A percentile compares a stretch with the other conserved stretches of the same genome.
phyloP scores from a whole-genome alignment of 2,888 invertebrate species.

The Hedychridium roseum region DNA sequence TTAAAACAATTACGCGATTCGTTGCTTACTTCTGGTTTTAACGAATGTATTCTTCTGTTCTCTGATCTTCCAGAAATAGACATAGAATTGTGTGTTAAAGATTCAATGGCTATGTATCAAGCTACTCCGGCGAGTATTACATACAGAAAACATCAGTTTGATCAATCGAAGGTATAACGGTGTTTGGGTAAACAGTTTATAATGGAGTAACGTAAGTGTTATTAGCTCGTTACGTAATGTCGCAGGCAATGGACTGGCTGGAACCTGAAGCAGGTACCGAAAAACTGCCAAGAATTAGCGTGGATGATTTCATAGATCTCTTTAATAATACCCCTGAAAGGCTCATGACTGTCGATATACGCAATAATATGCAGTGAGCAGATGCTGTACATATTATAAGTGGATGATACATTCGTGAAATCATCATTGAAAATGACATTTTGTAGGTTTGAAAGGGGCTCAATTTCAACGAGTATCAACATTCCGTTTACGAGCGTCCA shows the following conservation, averaged over 20 bases:
- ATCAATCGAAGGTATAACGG: slow-evolving; percentile 49
- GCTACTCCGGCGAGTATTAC: slow-evolving; percentile 89
- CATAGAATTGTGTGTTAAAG: slow-evolving; percentile 90
- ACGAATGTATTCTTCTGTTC: slow-evolving; percentile 97
- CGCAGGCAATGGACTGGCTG: slow-evolving; percentile 50
- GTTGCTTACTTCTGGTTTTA: slow-evolving; percentile 90
- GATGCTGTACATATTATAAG: slow-evolving; percentile 12
- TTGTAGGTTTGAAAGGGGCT: slow-evolving; percentile 78
- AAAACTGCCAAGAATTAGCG: slow-evolving; percentile 78
- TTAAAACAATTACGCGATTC: slow-evolving; percentile 86
- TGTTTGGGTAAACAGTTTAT: too few species aligned
- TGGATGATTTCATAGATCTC: slow-evolving; percentile 82
- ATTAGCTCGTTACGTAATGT: slow-evolving; percentile 5
- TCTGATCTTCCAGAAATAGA: slow-evolving; percentile 99
- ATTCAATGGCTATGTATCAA: slow-evolving; percentile 86
- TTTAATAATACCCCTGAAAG: slow-evolving; percentile 69
- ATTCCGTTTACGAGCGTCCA: slow-evolving; percentile 86
- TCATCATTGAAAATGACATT: slow-evolving; percentile 25
- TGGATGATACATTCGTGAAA: not conserved
- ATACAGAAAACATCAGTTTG: slow-evolving; percentile 78
- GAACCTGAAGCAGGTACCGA: slow-evolving; percentile 57
- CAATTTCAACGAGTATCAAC: slow-evolving; percentile 84
- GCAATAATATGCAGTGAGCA: slow-evolving; percentile 71
- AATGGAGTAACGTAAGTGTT: too few species aligned
- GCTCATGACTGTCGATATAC: slow-evolving; percentile 74